Conservation (phyloP, 2,797 vertebrate genomes). For the Parauchenoglanis punctatus region DNA sequence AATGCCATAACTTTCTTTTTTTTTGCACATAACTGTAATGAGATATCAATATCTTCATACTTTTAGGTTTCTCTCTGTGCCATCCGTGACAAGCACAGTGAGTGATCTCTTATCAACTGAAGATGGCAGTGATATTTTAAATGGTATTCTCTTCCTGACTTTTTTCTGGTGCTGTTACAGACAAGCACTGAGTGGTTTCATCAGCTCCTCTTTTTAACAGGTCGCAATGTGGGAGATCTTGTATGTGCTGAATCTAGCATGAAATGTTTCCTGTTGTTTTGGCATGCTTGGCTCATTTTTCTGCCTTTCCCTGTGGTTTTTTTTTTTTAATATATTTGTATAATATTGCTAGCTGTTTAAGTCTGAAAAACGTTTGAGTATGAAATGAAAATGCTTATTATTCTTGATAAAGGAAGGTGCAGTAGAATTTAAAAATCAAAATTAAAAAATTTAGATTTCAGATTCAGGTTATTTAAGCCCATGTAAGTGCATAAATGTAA, state of each 20-base stretch:
- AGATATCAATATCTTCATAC: not conserved
- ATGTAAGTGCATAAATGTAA: not conserved
- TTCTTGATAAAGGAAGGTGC: not conserved
- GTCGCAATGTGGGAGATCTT: not conserved
- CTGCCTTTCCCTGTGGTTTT: not conserved
- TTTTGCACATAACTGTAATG: not conserved
- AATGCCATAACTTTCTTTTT: too few relatives aligned
- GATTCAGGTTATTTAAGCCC: not conserved
- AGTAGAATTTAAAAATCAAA: not conserved
- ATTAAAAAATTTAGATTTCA: not conserved
- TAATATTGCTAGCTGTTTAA: not conserved
- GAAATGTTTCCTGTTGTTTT: not conserved
- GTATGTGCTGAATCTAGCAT: not conserved
- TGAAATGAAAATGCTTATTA: not conserved
- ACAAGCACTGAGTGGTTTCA: conserved; percentile 19
- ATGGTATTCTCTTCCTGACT: not conserved
- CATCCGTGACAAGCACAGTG: conserved; percentile 17
- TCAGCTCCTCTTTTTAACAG: conserved; percentile 17
- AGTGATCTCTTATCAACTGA: not conserved
- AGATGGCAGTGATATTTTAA: not conserved
- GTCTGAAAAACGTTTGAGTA: not conserved
- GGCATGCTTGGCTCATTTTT: not conserved
- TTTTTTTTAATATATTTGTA: not conserved
- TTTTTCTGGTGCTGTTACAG: not conserved
- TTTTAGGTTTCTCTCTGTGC: not conserved